These are phyloP conservation scores for Lordiphosa fenestrarum DNA, from an alignment of 2,888 invertebrate genomes.

Conservation along the genomic window DNA sequence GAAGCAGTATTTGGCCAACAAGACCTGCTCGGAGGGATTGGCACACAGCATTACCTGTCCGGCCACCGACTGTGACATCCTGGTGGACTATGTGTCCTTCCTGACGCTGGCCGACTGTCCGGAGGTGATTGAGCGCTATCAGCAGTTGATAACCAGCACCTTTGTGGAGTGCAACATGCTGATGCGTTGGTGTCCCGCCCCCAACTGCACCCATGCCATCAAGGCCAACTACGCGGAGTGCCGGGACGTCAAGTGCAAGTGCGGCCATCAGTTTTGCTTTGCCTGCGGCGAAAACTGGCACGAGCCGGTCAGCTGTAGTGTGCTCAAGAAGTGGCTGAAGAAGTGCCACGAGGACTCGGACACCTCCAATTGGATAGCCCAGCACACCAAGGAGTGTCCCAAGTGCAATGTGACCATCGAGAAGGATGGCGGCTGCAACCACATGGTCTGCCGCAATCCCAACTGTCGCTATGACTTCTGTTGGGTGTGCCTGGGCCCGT, in stretches of 20 bases:
- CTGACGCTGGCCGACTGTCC: constrained; percentile 93
- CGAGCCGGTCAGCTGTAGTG: constrained; percentile 96
- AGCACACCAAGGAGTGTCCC: constrained; percentile 99
- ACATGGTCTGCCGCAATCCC: constrained; percentile 99
- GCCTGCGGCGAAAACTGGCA: constrained; percentile 98
- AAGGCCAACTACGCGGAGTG: constrained; percentile 94
- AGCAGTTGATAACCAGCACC: constrained; percentile 98
- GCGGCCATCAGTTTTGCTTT: constrained; percentile 96
- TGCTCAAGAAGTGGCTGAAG: constrained; percentile 97
- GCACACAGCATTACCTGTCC: constrained; percentile 98
- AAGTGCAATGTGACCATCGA: constrained; percentile 97
- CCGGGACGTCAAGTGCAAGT: constrained; percentile 94
- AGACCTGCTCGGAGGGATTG: constrained; percentile 98
- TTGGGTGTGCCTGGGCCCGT: constrained; percentile 99
- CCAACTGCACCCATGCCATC: constrained; percentile 97
- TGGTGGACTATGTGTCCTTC: constrained; percentile 98
- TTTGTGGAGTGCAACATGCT: constrained; percentile 99
- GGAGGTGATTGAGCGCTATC: constrained; percentile 94
- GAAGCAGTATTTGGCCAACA: constrained; percentile 97
- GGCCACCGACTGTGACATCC: constrained; percentile 96
- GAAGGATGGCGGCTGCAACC: constrained; percentile 99
- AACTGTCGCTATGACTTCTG: constrained; percentile 99
- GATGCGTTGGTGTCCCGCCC: constrained; percentile 98
- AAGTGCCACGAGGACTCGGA: constrained; percentile 99
- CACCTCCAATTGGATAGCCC: constrained; percentile 99